phyloP scores from a whole-genome alignment of 1,140 invertebrate genomes.

The Drosophila tani region DNA sequence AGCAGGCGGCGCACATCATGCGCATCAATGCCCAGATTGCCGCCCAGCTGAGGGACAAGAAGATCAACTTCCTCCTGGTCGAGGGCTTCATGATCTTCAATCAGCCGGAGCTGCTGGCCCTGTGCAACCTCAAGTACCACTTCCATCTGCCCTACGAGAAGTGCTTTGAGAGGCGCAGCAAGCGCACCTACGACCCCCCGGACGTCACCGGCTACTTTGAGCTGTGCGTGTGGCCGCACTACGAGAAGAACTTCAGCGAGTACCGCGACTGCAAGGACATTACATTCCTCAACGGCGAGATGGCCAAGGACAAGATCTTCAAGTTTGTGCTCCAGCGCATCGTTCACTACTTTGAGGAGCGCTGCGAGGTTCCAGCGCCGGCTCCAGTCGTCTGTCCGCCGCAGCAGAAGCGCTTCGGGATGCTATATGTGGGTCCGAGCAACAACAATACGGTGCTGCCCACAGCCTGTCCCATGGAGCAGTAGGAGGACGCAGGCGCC shows the following conservation, averaged over 20 bases:
- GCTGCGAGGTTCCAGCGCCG: constrained; percentile 62
- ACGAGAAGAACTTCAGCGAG: constrained; percentile 84
- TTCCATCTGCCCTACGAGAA: constrained; percentile 89
- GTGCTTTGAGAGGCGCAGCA: constrained; percentile 87
- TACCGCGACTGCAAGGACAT: constrained; percentile 81
- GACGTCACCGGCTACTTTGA: constrained; percentile 93
- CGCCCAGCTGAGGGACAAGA: constrained; percentile 71
- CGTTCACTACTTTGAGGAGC: constrained; percentile 78
- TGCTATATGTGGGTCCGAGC: constrained; percentile 64
- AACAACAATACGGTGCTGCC: constrained; percentile 56
- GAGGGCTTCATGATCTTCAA: constrained; percentile 93
- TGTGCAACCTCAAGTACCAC: constrained; percentile 91
- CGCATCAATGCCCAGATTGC: constrained; percentile 65
- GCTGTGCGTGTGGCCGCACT: constrained; percentile 91
- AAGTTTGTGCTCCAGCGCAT: constrained; percentile 79
- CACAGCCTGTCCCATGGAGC: constrained; percentile 79
- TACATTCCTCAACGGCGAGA: constrained; percentile 81
- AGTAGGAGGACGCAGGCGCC: constrained; percentile 34
- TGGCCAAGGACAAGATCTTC: constrained; percentile 78
- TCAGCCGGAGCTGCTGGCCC: constrained; percentile 87
- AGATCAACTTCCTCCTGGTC: constrained; percentile 88
- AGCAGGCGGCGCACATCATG: constrained; percentile 62
- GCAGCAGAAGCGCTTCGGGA: constrained; percentile 74
- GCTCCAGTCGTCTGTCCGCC: constrained; percentile 66
- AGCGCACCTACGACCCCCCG: constrained; percentile 90